A percentile compares a stretch with the other conserved stretches of the same genome.
These are phyloP conservation scores for Agrochola litura DNA, from an alignment of 2,888 invertebrate species.

Conservation along the genomic window DNA sequence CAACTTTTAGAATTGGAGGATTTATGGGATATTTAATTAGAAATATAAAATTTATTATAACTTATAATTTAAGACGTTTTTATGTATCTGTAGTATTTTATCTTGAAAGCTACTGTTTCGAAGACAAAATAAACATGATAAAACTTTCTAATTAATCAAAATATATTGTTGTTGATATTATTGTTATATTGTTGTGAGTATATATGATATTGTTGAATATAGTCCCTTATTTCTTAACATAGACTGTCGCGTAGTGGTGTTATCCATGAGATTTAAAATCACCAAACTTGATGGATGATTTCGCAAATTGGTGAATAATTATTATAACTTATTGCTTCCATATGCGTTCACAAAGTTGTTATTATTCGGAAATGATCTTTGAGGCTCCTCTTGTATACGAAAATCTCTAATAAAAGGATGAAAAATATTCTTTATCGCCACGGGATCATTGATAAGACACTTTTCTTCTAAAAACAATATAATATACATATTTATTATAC, in stretches of 20 bases:
- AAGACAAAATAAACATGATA: not conserved
- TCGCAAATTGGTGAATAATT: not conserved
- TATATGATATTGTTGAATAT: not conserved
- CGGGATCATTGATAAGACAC: too few relatives aligned
- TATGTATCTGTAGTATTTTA: not conserved
- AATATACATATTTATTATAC: too few relatives aligned
- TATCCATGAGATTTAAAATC: not conserved
- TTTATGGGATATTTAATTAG: too few relatives aligned
- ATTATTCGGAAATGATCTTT: not conserved
- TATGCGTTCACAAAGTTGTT: not conserved
- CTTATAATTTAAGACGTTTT: too few relatives aligned
- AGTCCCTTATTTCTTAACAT: not conserved
- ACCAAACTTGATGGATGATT: not conserved
- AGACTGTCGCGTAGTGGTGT: not conserved
- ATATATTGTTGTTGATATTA: too few relatives aligned
- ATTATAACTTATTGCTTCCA: not conserved
- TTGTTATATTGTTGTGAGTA: too few relatives aligned
- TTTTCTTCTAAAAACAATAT: not conserved
- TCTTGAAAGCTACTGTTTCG: not conserved
- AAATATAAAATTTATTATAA: too few relatives aligned
- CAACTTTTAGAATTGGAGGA: too few relatives aligned
- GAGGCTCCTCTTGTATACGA: too few relatives aligned
- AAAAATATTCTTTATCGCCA: too few relatives aligned
- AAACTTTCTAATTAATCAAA: not conserved
- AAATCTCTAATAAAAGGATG: too few relatives aligned